Percentiles rank a stretch among this genome's conserved stretches.
Evolutionary conservation across 1,140 invertebrate genomes (phyloP).

Genomic region (Ganaspis sp.): DNA sequence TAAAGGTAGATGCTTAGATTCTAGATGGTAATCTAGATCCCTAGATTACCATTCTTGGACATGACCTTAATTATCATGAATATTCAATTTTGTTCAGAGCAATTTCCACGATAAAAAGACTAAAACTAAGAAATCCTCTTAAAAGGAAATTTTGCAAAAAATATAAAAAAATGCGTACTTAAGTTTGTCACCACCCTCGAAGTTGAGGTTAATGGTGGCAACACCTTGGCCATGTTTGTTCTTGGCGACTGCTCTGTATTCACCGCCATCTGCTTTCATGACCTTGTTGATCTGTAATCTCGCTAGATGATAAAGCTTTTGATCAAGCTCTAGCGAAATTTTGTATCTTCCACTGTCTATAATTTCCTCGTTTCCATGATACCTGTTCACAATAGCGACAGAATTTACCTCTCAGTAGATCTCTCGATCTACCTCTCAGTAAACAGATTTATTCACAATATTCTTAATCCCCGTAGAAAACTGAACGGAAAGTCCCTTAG

Average conservation of each 20-base stretch:
- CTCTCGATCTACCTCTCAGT: too few species aligned
- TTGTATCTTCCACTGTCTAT: conserved; percentile 87
- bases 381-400: conserved; percentile 80
- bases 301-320: conserved; percentile 92
- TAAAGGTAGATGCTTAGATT: too few species aligned
- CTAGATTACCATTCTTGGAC: too few species aligned
- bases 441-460: too few species aligned
- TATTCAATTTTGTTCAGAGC: too few species aligned
- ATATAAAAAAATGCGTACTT: conserved; percentile 81
- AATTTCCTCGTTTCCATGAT: conserved; percentile 87
- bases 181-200: conserved; percentile 91
- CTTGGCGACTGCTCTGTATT: conserved; percentile 94
- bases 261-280: conserved; percentile 90
- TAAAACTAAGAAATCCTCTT: too few species aligned
- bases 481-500: too few species aligned
- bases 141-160: conserved; percentile 24
- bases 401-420: too few species aligned
- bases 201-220: conserved; percentile 97
- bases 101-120: conserved; percentile 41
- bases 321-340: conserved; percentile 88
- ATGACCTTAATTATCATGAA: too few species aligned
- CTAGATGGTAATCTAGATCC: too few species aligned
- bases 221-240: conserved; percentile 94
- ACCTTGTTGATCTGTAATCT: conserved; percentile 90
- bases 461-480: too few species aligned